These are phyloP conservation scores for Desmodus rotundus DNA, from an alignment of 2,113 vertebrate genomes.

Conservation along the genomic window DNA sequence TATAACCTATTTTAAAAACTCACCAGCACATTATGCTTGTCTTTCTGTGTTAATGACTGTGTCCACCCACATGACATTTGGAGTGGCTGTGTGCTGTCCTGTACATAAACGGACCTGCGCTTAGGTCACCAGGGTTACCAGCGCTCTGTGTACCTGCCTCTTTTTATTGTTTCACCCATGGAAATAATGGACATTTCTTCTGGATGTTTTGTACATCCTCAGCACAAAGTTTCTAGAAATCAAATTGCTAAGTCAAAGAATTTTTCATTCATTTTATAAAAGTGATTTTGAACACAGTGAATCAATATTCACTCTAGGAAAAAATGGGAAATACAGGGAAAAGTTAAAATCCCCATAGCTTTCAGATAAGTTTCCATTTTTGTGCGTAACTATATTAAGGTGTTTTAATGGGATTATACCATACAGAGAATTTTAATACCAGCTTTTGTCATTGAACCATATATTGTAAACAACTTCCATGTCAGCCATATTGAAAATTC, in stretches of 20 bases:
- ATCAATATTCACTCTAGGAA: background rate
- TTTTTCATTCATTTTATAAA: background rate
- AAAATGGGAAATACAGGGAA: background rate
- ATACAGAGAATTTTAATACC: background rate
- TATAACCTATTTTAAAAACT: background rate
- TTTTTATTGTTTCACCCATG: background rate
- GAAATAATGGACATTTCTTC: background rate
- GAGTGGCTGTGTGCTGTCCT: background rate
- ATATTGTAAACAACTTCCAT: background rate
- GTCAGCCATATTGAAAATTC: background rate
- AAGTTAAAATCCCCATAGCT: background rate
- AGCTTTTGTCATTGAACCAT: background rate
- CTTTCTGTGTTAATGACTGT: background rate
- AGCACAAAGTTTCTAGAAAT: background rate
- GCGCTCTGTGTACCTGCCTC: background rate
- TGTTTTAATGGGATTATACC: background rate
- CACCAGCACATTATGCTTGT: background rate
- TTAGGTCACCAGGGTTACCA: background rate
- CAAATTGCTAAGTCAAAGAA: background rate
- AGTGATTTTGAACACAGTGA: background rate
- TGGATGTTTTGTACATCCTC: background rate
- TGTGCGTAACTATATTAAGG: background rate
- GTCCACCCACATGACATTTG: background rate
- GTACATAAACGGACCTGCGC: background rate
- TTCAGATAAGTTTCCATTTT: background rate